Evolutionary conservation across 2,113 vertebrate genomes (phyloP).

Genomic region (Labeo rohita): DNA sequence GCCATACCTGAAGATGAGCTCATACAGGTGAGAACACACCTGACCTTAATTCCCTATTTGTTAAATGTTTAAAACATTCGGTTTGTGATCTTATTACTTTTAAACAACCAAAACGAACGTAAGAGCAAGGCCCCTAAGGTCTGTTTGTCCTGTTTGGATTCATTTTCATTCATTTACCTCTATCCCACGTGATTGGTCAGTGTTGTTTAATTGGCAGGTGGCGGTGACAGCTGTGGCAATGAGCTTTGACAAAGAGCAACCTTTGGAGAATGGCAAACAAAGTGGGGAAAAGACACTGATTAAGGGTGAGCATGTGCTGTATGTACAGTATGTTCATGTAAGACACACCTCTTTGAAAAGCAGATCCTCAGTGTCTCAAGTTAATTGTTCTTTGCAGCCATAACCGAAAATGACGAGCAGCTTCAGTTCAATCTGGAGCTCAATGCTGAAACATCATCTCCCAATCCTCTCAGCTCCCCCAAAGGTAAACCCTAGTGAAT

Average conservation of each 20-base stretch:
- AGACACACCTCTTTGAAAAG: not conserved
- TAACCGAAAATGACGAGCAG: slow-evolving; percentile 90
- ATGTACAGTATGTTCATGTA: not conserved
- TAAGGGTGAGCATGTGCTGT: slow-evolving; percentile 80
- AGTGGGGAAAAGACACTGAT: slow-evolving; percentile 79
- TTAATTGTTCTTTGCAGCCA: slow-evolving; percentile 69
- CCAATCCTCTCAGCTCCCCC: slow-evolving; percentile 79
- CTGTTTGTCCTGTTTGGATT: not conserved
- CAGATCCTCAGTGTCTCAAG: not conserved
- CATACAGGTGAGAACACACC: slow-evolving; percentile 82
- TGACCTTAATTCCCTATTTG: not conserved
- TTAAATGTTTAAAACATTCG: not conserved
- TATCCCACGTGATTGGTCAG: not conserved
- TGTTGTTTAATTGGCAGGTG: slow-evolving; percentile 77
- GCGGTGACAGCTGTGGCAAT: slow-evolving; percentile 96
- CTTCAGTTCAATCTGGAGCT: slow-evolving; percentile 95
- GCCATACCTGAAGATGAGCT: slow-evolving; percentile 96
- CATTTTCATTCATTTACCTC: not conserved
- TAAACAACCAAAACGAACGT: not conserved
- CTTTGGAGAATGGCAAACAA: slow-evolving; percentile 78
- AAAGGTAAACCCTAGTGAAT: slow-evolving; percentile 72
- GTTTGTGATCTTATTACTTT: not conserved
- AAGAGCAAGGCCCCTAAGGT: not conserved
- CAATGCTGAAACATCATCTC: slow-evolving; percentile 80
- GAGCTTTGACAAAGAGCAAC: slow-evolving; percentile 92